Base-by-base conservation (phyloP, 2,113 vertebrate genomes). In the Ceyx melanurus region DNA sequence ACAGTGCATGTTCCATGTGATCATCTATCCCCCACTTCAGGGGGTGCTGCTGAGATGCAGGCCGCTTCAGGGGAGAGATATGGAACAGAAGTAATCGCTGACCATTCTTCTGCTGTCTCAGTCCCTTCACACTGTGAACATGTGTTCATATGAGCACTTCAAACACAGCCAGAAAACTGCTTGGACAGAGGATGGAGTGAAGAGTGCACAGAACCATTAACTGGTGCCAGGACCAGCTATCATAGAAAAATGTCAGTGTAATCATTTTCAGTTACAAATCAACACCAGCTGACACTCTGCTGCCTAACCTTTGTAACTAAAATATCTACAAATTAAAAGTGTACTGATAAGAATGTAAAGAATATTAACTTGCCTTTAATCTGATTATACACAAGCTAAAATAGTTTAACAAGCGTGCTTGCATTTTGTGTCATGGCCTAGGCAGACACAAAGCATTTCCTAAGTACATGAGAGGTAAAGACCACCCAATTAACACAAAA, bases 1-100 rank as follows among this genome's bases (percentile, higher is more conserved):
- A 37, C 45, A 70, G 50, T 46, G 50, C 22, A 28, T 20, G 82
- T 53, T 91, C 57, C 33, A 6, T 28, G 19, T 57, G 89, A 92
- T 91, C 91, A 82, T 42, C 23, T 65, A 79, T 92, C 48, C 78
- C 26, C 45, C 40, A 53, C 21, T 87, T 89, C 87, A 82, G 46
- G 28, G 50, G 29, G 29, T 76, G 45, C 82, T 79, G 35, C 54
- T 82, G 78, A 87, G 58, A 85, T 45, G 53, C 23, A 35, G 6
- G 8, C 68, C 66, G 14, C 50, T 89, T 61, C 2, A 83, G 4
- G 75, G 48, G 31, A 85, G 8, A 91, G 21, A 50, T 79, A 28
- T 62, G 54, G 82, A 93, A 87, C 1, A 28, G 50, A 87, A 76
- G 15, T 62, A 93, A 79, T 82, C 22, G 57, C 13, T 66, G 15